Evolutionary conservation across 1,140 invertebrate species (phyloP), one percentile per base, ranked within the genome.

Genomic region (Drosophila melanica): DNA sequence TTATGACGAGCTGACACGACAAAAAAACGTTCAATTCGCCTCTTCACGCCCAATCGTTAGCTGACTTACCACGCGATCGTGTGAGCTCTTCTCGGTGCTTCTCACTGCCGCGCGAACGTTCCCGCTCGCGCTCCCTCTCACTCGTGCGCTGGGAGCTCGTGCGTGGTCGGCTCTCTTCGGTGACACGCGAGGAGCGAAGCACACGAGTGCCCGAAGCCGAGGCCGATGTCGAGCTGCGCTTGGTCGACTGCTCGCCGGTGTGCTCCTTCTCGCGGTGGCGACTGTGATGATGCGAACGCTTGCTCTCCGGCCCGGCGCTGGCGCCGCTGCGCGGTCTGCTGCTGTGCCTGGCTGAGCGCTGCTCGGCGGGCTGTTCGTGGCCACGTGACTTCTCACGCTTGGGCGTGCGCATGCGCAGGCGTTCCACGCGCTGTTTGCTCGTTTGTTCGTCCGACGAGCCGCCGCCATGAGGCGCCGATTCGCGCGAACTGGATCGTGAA

Each of bases 401-500:
- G 2, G 82, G 82, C 2, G 84, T 87, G 9, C 82, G 82, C 72
- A 79, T 48, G 3, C 84, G 84, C 42, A 84, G 23, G 4, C 85
- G 79, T 10, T 89, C 85, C 8, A 76, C 77, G 6, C 85, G 73
- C 10, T 85, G 84, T 23, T 79, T 89, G 45, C 12, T 65, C 47
- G 48, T 1, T 37, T 89, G 85, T 10, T 91, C 90, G 2, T 86
- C 90, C 5, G 90, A 91, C 0, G 90, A 91, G 16, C 75, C 81
- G n/a, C 81, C 82, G 8, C 85, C 80, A 1, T 91, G 90, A 4
- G 81, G 68, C 58, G 77, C 77, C 0, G 90, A 91, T 20, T 91
- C 90, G 11, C 86, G 78, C 8, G 90, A 91, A 47, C 90, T 91
- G 44, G 90, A 91, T 14, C 90, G 90, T 1, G 90, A 91, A 6